A percentile compares a stretch with the other conserved stretches of the same genome.
Conservation (phyloP, 2,113 vertebrate species). For the Xiphorhynchus elegans region DNA sequence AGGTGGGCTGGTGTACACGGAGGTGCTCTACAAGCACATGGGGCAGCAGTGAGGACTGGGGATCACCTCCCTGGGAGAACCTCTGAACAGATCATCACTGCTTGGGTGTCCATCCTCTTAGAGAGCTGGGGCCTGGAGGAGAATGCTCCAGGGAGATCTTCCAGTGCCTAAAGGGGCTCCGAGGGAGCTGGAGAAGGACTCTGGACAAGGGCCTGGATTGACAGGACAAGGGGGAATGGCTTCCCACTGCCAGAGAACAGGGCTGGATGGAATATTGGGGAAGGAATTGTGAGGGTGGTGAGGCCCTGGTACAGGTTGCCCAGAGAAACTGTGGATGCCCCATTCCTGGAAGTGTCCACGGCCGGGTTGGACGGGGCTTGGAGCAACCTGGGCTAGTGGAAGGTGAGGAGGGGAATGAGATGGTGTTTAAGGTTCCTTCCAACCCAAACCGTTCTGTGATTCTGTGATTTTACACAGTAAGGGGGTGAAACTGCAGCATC, state of each 20-base stretch:
- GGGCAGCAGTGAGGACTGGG: neutral
- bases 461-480: neutral
- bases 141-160: neutral
- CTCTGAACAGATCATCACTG: neutral
- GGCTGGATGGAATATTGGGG: neutral
- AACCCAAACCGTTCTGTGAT: neutral
- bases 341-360: neutral
- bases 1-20: fast-evolving
- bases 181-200: neutral
- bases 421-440: neutral
- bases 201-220: neutral
- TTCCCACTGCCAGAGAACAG: neutral
- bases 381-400: neutral
- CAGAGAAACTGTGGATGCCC: neutral
- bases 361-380: neutral
- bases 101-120: neutral
- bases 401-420: neutral
- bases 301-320: neutral
- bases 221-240: neutral
- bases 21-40: fast-evolving
- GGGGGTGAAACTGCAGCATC: neutral
- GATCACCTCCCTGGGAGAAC: neutral
- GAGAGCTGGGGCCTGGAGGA: neutral
- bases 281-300: neutral
- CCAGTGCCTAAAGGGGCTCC: neutral